Base-by-base conservation (phyloP, 2,797 vertebrate genomes). In the Crypturellus tataupa region DNA sequence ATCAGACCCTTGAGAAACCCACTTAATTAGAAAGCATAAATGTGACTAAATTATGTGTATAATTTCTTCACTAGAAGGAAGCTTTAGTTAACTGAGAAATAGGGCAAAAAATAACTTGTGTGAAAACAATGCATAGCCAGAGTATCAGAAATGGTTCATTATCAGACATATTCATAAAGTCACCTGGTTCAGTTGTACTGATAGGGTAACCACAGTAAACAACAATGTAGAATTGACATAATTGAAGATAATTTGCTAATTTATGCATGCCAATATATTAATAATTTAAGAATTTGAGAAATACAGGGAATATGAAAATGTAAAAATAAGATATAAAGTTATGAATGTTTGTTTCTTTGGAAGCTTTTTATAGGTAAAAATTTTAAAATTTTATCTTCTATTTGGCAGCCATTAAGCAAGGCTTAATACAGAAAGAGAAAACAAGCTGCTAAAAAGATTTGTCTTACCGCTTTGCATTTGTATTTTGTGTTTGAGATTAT, bases 11-110 rank as follows among this genome's bases (percentile, higher is more conserved):
- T 78, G 79, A 95, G 89, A 94, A 19, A 12, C 67, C 47, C 62
- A 86, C 65, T 93, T 95, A 94, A 95, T 93, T 95, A 91, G 87
- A 71, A 94, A 12, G 6, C 33, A 84, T 75, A 83, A 85, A 94
- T 80, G 23, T 78, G 37, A 75, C 56, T 80, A 70, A 65, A 80
- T 83, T 90, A 51, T 60, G 6, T 20, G 23, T 68, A 29, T 29
- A 2, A 40, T 40, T 81, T 92, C 47, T 63, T 64, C 59, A 31
- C 42, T 80, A 71, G 21, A n/a, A 85, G n/a, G 89, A 82, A 60
- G 12, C 4, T 73, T 88, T 59, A 12, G 5, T 79, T 91, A 76
- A 94, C 24, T 53, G 55, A 76, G 73, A 93, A 91, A 47, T 24
- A 7, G 17, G 13, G 8, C 35, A 71, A 88, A 24, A 88, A 94